phyloP scores from a whole-genome alignment of 23 tunicate genomes.

The Trididemnum nubilum region DNA sequence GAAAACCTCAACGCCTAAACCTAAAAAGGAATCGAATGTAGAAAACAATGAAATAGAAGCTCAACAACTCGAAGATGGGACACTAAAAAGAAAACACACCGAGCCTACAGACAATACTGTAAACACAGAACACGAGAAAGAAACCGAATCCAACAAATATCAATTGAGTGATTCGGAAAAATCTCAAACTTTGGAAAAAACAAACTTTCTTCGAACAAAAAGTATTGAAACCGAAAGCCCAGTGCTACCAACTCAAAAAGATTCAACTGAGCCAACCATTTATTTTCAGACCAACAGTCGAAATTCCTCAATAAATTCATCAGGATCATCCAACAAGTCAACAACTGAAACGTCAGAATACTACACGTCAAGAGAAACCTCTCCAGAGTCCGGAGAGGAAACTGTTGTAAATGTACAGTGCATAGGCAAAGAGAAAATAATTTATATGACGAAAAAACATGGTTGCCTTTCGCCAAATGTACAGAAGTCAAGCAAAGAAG shows the following conservation, averaged over 20 bases:
- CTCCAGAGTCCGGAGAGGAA: not conserved
- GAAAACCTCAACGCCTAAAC: not conserved
- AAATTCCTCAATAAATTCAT: not conserved
- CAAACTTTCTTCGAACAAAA: too few relatives aligned
- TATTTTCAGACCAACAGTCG: constrained; percentile 28
- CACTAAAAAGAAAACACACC: too few relatives aligned
- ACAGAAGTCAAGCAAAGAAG: not conserved
- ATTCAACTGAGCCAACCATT: constrained; percentile 39
- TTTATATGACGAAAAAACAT: not conserved
- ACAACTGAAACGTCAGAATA: constrained; percentile 7
- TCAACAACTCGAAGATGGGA: too few relatives aligned
- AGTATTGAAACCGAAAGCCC: constrained; percentile 64
- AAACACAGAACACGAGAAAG: too few relatives aligned
- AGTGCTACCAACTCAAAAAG: constrained; percentile 68
- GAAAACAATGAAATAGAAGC: not conserved
- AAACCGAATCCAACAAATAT: not conserved
- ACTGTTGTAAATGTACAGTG: not conserved
- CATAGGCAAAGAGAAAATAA: not conserved
- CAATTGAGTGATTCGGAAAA: constrained; percentile 54
- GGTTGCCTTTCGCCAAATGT: not conserved
- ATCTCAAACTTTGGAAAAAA: too few relatives aligned
- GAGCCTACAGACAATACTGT: not conserved
- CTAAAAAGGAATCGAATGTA: not conserved
- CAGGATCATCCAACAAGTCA: constrained; percentile 6
- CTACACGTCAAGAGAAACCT: not conserved